phyloP scores from a whole-genome alignment of 37 sponge, comb jelly and placozoan genomes.

The Cliona cf. orientalis region DNA sequence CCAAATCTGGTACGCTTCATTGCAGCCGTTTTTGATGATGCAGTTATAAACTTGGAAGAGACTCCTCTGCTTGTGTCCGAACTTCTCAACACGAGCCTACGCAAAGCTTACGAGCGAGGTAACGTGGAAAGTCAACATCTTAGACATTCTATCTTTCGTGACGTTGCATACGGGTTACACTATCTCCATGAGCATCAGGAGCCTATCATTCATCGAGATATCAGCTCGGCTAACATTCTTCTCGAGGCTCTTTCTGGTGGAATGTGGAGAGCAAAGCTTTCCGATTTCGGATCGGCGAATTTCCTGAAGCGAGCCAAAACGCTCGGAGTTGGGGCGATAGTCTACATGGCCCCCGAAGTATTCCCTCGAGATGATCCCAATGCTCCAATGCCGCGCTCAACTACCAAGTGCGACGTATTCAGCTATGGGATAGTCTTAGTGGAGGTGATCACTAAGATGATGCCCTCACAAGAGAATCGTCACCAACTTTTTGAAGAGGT shows the following conservation, averaged over 20 bases:
- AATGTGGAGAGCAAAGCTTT: conserved; percentile 63
- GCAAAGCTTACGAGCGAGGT: conserved; percentile 32
- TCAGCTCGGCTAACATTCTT: conserved; percentile 80
- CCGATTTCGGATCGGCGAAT: conserved; percentile 83
- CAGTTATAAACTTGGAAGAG: not conserved
- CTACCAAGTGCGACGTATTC: conserved; percentile 79
- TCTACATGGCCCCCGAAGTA: conserved; percentile 76
- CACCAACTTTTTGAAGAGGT: not conserved
- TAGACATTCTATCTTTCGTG: conserved; percentile 23
- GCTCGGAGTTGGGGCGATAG: conserved; percentile 46
- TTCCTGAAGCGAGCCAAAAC: conserved; percentile 24
- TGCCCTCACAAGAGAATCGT: conserved; percentile 44
- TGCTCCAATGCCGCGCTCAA: conserved; percentile 26
- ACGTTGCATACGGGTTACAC: conserved; percentile 69
- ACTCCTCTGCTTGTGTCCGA: conserved; percentile 65
- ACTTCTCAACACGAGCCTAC: conserved; percentile 65
- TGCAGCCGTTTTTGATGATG: conserved; percentile 47
- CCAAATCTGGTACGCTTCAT: conserved; percentile 75
- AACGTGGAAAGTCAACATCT: not conserved
- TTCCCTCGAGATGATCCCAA: conserved; percentile 2
- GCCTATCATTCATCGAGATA: conserved; percentile 78
- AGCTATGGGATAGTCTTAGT: conserved; percentile 76
- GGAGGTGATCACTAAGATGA: conserved; percentile 37
- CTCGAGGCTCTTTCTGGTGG: conserved; percentile 22
- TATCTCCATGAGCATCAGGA: conserved; percentile 71